Evolutionary conservation across 2,888 invertebrate species (phyloP).

Genomic region (Resseliella maxima): DNA sequence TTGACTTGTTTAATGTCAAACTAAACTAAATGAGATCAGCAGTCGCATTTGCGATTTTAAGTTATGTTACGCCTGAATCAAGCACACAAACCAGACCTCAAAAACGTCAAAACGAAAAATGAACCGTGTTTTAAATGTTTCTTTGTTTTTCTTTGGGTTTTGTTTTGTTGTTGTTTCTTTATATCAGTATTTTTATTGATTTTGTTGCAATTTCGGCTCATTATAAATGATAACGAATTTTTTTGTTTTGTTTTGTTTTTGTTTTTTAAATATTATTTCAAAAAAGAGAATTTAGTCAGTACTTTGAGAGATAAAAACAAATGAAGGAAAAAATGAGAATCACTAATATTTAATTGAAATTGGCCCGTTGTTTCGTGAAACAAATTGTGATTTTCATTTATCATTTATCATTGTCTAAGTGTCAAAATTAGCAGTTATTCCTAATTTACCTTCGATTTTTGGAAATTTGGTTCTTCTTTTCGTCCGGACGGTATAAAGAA

Average conservation of each 20-base stretch:
- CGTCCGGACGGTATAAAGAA: conserved; percentile 9
- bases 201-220: not conserved
- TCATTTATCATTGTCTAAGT: not conserved
- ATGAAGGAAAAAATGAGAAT: not conserved
- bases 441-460: conserved; percentile 39
- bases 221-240: not conserved
- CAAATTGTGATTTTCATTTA: not conserved
- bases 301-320: not conserved
- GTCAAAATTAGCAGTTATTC: conserved; percentile 2
- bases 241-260: not conserved
- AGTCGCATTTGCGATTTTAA: not conserved
- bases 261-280: too few species aligned
- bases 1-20: not conserved
- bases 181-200: not conserved
- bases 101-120: conserved; percentile 50
- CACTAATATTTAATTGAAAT: not conserved
- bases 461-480: conserved; percentile 37
- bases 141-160: not conserved
- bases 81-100: conserved; percentile 50
- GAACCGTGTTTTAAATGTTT: conserved; percentile 10
- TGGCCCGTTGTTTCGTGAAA: not conserved
- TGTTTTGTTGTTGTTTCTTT: not conserved
- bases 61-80: conserved; percentile 44
- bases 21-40: not conserved
- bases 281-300: conserved; percentile 6